Evolutionary conservation across 2,888 invertebrate species (phyloP), one percentile per base, ranked within the genome.

Genomic region (Lasioglossum morio): DNA sequence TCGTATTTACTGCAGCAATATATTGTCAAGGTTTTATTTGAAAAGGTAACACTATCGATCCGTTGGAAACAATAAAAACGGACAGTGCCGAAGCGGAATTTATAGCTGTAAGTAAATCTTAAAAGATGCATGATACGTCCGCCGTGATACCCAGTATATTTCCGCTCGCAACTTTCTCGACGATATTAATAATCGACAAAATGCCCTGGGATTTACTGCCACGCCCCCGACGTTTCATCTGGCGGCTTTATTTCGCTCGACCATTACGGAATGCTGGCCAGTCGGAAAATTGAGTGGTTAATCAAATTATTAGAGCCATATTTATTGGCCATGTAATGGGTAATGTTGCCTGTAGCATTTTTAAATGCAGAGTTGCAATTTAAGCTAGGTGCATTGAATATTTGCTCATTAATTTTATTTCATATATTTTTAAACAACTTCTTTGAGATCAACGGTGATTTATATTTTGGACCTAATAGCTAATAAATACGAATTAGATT

Each of bases 121-220:
- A 70, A 70, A 70, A 70, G 70, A 70, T 70, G 70, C 70, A 70
- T 40, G 70, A 70, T 70, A 70, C 70, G 40, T 70, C 70, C 70
- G 40, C 37, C 40, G 70, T 40, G 69, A 69, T 69, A 40, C 23
- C 40, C 40, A 12, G 23, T 40, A 40, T 70, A 70, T 70, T 70
- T 70, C 40, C 10, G 40, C 72, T 43, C 37, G 40, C 70, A n/a
- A 40, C 70, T 70, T 40, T n/a, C 40, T 57, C 30, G 12, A 30
- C 37, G 30, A 72, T 69, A 70, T 70, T 40, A 70, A n/a, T 40
- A 70, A 70, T 70, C 70, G 70, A 70, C 70, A 40, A 70, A 70
- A 70, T 23, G 10, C 40, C 4, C 37, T 40, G n/a, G n/a, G n/a
- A 70, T 70, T 70, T 70, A 70, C 40, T 40, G n/a, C 34, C 23